Conservation (phyloP, 2,888 invertebrate species). For the Timema podura region DNA sequence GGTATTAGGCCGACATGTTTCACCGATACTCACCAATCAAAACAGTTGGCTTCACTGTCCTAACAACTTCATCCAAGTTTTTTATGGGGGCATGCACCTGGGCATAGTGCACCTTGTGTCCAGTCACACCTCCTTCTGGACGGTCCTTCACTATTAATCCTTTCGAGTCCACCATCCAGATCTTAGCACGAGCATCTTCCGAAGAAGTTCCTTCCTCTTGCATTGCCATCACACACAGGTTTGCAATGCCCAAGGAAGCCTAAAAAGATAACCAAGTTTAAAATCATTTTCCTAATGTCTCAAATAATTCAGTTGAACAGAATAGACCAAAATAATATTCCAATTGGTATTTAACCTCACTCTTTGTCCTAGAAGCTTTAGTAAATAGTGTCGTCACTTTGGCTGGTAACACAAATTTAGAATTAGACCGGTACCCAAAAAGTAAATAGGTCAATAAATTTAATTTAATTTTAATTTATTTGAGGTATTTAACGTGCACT, state of each 20-base stretch:
- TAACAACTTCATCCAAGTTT: conserved; percentile 76
- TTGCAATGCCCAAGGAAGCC: conserved; percentile 93
- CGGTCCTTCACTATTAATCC: conserved; percentile 88
- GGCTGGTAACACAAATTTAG: too few relatives aligned
- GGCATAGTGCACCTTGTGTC: conserved; percentile 80
- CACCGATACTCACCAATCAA: conserved; percentile 70
- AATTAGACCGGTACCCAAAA: too few relatives aligned
- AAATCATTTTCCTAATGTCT: background rate
- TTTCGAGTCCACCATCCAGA: conserved; percentile 96
- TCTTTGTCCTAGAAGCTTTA: too few relatives aligned
- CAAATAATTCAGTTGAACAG: background rate
- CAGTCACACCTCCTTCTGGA: conserved; percentile 73
- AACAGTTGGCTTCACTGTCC: conserved; percentile 76
- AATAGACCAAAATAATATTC: too few relatives aligned
- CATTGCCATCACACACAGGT: conserved; percentile 91
- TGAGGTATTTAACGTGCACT: too few relatives aligned
- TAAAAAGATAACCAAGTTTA: conserved; percentile 40
- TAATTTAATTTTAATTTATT: too few relatives aligned
- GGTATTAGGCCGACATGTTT: too few relatives aligned
- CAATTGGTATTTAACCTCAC: too few relatives aligned
- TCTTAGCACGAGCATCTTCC: conserved; percentile 70
- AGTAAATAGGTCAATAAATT: too few relatives aligned
- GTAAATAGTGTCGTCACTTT: too few relatives aligned
- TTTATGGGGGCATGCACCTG: conserved; percentile 71
- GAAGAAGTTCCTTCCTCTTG: conserved; percentile 71